Base-by-base conservation (phyloP, 2,113 vertebrate species). In the Poicephalus gulielmi region DNA sequence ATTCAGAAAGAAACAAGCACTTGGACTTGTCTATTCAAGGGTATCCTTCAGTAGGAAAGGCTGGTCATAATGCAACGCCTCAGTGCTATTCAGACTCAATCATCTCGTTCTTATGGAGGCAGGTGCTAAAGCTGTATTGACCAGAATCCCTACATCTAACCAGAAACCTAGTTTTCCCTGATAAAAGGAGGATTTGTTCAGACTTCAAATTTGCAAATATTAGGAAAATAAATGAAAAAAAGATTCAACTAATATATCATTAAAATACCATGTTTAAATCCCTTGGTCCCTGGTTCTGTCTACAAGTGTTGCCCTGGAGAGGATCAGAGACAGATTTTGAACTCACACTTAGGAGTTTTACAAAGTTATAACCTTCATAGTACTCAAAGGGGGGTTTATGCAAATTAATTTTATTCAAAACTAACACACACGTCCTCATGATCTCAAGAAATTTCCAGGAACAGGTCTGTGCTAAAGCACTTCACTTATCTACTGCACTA, bases 391-490 rank as follows among this genome's bases (percentile, higher is more conserved):
- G 10, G 2, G 7, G 16, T 57, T 52, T 4, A 66, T 10, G 30
- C 24, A 87, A 52, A 68, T 57, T 49, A 18, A 77, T 74, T 86
- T 83, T 81, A 83, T 69, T 74, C 67, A 71, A 47, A 63, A 66
- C 30, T 33, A 88, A 60, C 0, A 0, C 17, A 39, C 0, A 0
- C 2, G 3, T n/a, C 57, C 71, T 67, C 2, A 0, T n/a, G 55
- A 86, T 24, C 11, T 55, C n/a, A 70, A 75, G 39, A 91, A 59
- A 60, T 78, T 43, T 49, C 59, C 3, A 27, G 33, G 3, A 74
- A 33, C 17, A 30, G 3, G 15, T 79, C 43, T 71, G 20, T 39
- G 35, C 33, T 37, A 64, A 71, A 75, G 19, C 46, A 84, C 17
- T 83, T 74, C 0, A 0, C 18, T 59, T 50, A 44, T 33, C 20